Evolutionary conservation across 2,113 vertebrate species (phyloP).

Genomic region (Chelonoidis abingdonii): DNA sequence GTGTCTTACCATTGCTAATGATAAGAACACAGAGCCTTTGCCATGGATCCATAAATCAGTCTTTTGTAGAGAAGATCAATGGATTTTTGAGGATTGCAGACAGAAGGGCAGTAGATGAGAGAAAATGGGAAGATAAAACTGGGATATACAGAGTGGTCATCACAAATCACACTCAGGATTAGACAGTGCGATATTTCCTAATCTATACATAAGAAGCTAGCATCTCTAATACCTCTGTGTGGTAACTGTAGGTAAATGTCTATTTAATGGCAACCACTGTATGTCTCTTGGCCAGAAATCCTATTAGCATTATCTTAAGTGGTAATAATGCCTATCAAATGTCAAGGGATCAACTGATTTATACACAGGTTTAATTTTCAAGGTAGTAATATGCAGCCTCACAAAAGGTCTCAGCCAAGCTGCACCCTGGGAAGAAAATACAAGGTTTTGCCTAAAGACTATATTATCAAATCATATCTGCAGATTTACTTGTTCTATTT

Average conservation of each 20-base stretch:
- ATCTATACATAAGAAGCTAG: not conserved
- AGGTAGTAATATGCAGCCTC: not conserved
- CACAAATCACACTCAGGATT: not conserved
- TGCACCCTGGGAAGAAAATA: not conserved
- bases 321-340: not conserved
- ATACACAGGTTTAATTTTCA: slow-evolving; percentile 20
- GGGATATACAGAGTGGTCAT: not conserved
- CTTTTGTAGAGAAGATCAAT: not conserved
- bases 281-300: not conserved
- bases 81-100: not conserved
- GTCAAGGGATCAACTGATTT: not conserved
- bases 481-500: slow-evolving; percentile 8
- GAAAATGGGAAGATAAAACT: not conserved
- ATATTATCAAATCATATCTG: slow-evolving; percentile 15
- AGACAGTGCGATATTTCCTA: not conserved
- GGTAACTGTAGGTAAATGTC: not conserved
- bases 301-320: not conserved
- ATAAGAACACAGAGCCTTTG: not conserved
- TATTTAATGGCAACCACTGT: slow-evolving; percentile 6
- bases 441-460: slow-evolving; percentile 25
- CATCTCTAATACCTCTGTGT: not conserved
- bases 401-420: slow-evolving; percentile 11
- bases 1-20: not conserved
- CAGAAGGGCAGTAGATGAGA: not conserved
- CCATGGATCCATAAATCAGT: not conserved